Base-by-base conservation (phyloP, 2,113 vertebrate species). In the Tyto alba region DNA sequence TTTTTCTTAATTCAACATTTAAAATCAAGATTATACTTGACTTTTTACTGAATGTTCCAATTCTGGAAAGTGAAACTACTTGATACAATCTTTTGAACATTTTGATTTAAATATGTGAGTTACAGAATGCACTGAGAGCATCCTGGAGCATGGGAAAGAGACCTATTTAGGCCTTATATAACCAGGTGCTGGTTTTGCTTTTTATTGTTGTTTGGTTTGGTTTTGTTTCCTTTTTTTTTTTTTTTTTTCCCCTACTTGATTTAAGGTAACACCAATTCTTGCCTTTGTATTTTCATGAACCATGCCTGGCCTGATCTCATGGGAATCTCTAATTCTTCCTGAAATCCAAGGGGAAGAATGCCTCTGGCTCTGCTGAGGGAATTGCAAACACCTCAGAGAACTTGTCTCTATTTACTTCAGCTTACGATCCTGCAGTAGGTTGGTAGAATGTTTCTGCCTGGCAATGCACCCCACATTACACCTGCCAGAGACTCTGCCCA, bases 261-360 rank as follows among this genome's bases (percentile, higher is more conserved):
- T 87, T 63, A 59, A 82, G 21, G 12, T 59, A 71, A 41, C 16
- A 45, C 10, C 14, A 85, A 7, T 63, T 71, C 13, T 69, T 68
- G 34, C 13, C 21, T 77, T 92, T 56, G 50, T 11, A 15, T 72
- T 79, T 92, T 38, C 41, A 47, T 1, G 1, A 4, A 47, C 3
- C 3, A 6, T 0, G 0, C 56, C 60, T 75, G 19, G n/a, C 11
- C 27, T 62, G 53, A 50, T 77, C 21, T 78, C 52, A 41, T 62
- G 29, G 32, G 41, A 69, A 62, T 88, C 25, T 66, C 16, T 62
- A 84, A 66, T 14, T 22, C 8, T 63, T 62, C 67, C 56, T 84
- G 79, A 62, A 80, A 72, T 74, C 12, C 22, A 76, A 45, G 13
- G 23, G 27, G 40, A 64, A 87, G 17, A 71, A 73, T 40, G 23